Conservation (phyloP, 2,797 vertebrate species). For the Epinephelus coioides region DNA sequence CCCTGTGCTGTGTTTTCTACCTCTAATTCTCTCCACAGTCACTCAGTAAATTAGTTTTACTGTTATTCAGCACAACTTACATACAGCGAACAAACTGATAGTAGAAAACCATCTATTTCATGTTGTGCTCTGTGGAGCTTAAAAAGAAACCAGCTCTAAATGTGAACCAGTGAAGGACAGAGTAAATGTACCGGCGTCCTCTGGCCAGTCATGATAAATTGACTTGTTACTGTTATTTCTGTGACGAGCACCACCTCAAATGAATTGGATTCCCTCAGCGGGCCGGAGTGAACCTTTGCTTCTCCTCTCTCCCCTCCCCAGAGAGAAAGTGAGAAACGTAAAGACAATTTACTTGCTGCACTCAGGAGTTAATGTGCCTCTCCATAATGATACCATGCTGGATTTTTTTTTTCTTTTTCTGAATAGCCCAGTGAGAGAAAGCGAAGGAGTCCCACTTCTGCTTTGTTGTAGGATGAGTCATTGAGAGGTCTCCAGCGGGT, state of each 20-base stretch:
- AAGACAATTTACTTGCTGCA: constrained; percentile 20
- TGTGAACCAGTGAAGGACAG: constrained; percentile 22
- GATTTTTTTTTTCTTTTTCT: constrained; percentile 14
- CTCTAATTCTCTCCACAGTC: constrained; percentile 40
- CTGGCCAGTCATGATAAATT: constrained; percentile 20
- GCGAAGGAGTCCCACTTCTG: constrained; percentile 23
- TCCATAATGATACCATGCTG: constrained; percentile 10
- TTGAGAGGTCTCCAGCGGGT: constrained; percentile 20
- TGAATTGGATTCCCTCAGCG: constrained; percentile 16
- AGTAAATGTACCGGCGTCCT: constrained; percentile 11
- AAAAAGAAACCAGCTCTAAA: neutral
- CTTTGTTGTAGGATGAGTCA: constrained; percentile 50
- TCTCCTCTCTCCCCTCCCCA: neutral
- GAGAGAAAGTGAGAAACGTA: constrained; percentile 18
- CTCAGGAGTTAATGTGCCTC: constrained; percentile 33
- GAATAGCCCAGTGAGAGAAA: constrained; percentile 3
- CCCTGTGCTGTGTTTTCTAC: constrained; percentile 47
- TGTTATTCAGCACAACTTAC: constrained; percentile 22
- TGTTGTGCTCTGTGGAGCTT: neutral
- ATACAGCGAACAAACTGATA: constrained; percentile 16
- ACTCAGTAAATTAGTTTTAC: constrained; percentile 36
- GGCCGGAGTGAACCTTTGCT: neutral
- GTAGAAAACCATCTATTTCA: constrained; percentile 1
- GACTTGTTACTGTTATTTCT: constrained; percentile 26
- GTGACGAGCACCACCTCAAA: constrained; percentile 23